Conservation (phyloP, 2,113 vertebrate genomes). For the Bambusicola thoracicus region DNA sequence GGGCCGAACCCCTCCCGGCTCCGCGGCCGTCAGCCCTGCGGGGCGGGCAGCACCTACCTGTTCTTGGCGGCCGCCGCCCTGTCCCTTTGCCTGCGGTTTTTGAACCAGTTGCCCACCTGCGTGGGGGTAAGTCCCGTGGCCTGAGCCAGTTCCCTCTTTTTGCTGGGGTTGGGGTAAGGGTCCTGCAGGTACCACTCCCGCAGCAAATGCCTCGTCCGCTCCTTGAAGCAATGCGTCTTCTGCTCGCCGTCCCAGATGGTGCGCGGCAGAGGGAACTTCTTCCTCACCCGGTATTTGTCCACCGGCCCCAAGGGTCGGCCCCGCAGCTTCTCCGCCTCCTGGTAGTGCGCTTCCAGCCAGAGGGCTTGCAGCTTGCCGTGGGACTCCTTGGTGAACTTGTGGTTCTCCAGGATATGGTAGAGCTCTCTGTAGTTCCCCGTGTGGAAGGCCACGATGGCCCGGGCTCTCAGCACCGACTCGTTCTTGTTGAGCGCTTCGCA, state of each 20-base stretch:
- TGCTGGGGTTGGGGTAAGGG: constrained; percentile 97
- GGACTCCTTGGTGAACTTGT: constrained; percentile 99
- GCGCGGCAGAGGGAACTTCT: constrained; percentile 99
- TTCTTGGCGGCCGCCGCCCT: constrained; percentile 98
- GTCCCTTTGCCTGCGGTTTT: constrained; percentile 98
- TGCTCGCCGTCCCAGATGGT: constrained; percentile 99
- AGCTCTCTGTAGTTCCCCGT: constrained; percentile 98
- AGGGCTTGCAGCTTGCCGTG: constrained; percentile 98
- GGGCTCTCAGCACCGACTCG: constrained; percentile 94
- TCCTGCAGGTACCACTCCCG: constrained; percentile 99
- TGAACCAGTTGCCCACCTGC: constrained; percentile 99
- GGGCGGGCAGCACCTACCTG: constrained; percentile 83
- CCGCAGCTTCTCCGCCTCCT: constrained; percentile 97
- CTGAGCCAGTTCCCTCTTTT: constrained; percentile 98
- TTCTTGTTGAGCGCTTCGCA: constrained; percentile 98
- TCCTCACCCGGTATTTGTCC: constrained; percentile 98
- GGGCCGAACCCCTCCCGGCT: no score
- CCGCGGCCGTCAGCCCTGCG: neutral
- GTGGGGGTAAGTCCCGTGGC: constrained; percentile 99
- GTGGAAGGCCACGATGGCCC: constrained; percentile 98
- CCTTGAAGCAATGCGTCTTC: constrained; percentile 99
- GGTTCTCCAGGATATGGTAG: constrained; percentile 97
- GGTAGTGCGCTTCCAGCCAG: constrained; percentile 99
- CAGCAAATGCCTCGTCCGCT: constrained; percentile 96
- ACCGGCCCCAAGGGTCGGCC: constrained; percentile 97